These are phyloP conservation scores for Himalopsyche phryganea DNA, from an alignment of 1,140 invertebrate genomes.

Conservation along the genomic window DNA sequence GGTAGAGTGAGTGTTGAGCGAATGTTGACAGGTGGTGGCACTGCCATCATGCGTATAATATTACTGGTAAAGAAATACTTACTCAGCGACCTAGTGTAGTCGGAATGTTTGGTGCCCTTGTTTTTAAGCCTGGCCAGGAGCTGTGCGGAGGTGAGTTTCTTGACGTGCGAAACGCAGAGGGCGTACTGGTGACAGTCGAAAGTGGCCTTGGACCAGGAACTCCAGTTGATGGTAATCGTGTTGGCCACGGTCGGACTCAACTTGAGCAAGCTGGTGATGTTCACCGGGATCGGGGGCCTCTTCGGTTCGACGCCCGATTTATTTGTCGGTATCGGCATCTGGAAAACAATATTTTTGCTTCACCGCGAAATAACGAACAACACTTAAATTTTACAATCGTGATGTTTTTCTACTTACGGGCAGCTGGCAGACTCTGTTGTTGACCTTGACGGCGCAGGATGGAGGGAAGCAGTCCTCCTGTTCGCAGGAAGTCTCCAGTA, in stretches of 20 bases:
- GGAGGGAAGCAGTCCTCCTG: slow-evolving; percentile 91
- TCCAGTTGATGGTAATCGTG: slow-evolving; percentile 75
- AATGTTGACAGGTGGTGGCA: no score
- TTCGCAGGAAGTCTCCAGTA: slow-evolving; percentile 78
- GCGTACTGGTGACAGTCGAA: slow-evolving; percentile 69
- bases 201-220: slow-evolving; percentile 54
- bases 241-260: slow-evolving; percentile 77
- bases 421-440: slow-evolving; percentile 77
- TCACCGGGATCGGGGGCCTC: slow-evolving; percentile 84
- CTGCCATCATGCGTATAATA: no score
- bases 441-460: slow-evolving; percentile 81
- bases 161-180: slow-evolving; percentile 74
- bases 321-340: slow-evolving; percentile 92
- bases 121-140: slow-evolving; percentile 72
- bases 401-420: no score
- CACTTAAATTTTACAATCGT: no score
- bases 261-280: slow-evolving; percentile 82
- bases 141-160: slow-evolving; percentile 72
- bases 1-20: no score
- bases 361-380: not conserved
- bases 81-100: slow-evolving; percentile 81
- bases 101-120: slow-evolving; percentile 74
- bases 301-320: slow-evolving; percentile 91
- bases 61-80: no score
- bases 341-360: slow-evolving; percentile 27